These are phyloP conservation scores for Gadopsis marmoratus DNA, from an alignment of 2,797 vertebrate species.

Conservation along the genomic window DNA sequence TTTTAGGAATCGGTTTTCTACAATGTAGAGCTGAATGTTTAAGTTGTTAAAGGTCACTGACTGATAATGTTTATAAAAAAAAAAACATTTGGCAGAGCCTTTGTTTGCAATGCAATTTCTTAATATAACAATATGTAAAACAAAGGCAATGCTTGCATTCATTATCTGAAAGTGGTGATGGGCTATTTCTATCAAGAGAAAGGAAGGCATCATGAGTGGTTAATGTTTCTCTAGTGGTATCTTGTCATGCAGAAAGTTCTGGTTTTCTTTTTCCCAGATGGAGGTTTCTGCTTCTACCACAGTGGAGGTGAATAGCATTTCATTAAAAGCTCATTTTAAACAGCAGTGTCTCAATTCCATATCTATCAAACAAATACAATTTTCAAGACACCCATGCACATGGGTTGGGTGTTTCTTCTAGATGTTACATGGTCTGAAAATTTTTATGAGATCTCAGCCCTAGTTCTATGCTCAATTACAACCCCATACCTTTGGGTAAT, in stretches of 20 bases:
- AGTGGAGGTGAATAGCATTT: too few relatives aligned
- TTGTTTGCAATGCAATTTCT: neutral
- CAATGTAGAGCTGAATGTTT: constrained; percentile 32
- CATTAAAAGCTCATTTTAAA: too few relatives aligned
- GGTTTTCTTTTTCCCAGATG: neutral
- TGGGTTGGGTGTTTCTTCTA: too few relatives aligned
- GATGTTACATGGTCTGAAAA: too few relatives aligned
- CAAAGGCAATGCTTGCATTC: neutral
- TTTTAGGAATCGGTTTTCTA: constrained; percentile 28
- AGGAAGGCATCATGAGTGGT: neutral
- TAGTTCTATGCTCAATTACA: too few relatives aligned
- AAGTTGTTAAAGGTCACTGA: constrained; percentile 42
- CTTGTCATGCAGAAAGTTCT: neutral
- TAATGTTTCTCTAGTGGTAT: too few relatives aligned
- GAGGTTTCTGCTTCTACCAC: neutral
- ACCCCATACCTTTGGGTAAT: too few relatives aligned
- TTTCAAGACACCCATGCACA: neutral
- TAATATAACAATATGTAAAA: neutral
- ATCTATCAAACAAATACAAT: too few relatives aligned
- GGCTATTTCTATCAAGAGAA: too few relatives aligned
- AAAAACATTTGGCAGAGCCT: constrained; percentile 9
- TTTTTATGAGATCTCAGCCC: too few relatives aligned
- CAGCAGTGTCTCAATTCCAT: too few relatives aligned
- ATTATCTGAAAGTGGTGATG: neutral
- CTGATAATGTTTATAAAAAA: constrained; percentile 46